Evolutionary conservation across 2,888 invertebrate species (phyloP), one percentile per base, ranked within the genome.

Genomic region (Hartigia nigra): DNA sequence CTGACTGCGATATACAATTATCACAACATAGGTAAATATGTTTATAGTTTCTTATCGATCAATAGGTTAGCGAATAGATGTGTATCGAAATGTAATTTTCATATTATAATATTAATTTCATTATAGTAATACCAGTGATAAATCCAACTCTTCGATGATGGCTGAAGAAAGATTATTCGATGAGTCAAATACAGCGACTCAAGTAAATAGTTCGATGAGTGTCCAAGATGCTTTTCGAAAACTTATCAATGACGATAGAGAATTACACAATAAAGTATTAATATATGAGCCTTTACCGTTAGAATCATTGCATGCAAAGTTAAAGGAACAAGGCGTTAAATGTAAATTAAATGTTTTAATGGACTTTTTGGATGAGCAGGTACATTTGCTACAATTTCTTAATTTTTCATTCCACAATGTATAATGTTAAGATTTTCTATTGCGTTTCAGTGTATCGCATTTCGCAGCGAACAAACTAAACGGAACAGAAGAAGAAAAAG

Each of bases 311-410:
- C 92, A 92, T 81, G 81, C 84, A 23, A 88, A 88, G 78, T 82
- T 94, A 5, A 92, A 92, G 81, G 86, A 88, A 31, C 87, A 88
- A 75, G 93, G 92, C 12, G 89, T 92, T 12, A 92, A 92, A 83
- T 92, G 92, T 80, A 92, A 91, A 36, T 84, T 91, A 74, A 90
- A 90, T 74, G 89, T 90, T 70, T 86, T 94, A 0, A 92, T 92
- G 89, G 91, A 93, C 80, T 93, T 92, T 81, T 86, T 94, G 34
- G 93, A 94, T 89, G 92, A 93, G 82, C 90, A 93, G 88, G 93
- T 93, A 82, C 82, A 82, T 79, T 37, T 31, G 4, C 11, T 55
- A 55, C 9, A 55, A 55, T 55, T 23, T 55, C 23, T 9, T 55
- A 0, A 55, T 55, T 23, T 23, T 55, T 55, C 0, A 23, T 55